These are phyloP conservation scores for Arctia plantaginis DNA, from an alignment of 2,888 invertebrate species.

Conservation along the genomic window DNA sequence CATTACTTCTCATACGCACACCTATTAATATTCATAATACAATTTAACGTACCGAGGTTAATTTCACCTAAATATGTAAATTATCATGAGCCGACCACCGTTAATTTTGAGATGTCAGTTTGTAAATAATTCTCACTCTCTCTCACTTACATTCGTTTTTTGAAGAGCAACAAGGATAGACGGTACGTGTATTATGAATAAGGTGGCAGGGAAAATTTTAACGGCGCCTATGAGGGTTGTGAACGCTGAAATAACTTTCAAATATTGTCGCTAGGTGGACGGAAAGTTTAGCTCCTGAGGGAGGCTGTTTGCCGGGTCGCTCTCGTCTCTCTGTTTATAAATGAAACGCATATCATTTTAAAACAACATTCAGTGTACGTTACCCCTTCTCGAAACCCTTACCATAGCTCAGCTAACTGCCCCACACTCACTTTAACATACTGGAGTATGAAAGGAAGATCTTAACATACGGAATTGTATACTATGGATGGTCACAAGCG, in stretches of 20 bases:
- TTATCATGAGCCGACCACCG: constrained; percentile 87
- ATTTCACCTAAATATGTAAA: constrained; percentile 87
- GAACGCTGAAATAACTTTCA: constrained; percentile 87
- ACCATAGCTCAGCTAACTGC: constrained; percentile 44
- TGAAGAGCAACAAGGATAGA: constrained; percentile 61
- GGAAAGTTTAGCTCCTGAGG: constrained; percentile 84
- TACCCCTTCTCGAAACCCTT: constrained; percentile 46
- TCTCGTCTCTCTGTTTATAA: constrained; percentile 82
- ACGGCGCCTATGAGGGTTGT: constrained; percentile 87
- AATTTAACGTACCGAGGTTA: constrained; percentile 86
- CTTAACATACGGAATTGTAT: constrained; percentile 18
- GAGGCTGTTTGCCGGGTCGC: constrained; percentile 80
- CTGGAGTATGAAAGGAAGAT: constrained; percentile 26
- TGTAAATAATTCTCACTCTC: constrained; percentile 75
- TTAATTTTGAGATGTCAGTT: constrained; percentile 85
- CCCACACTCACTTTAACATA: not conserved
- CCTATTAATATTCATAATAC: constrained; percentile 87
- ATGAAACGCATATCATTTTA: constrained; percentile 83
- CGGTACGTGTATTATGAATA: constrained; percentile 82
- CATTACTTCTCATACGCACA: constrained; percentile 70
- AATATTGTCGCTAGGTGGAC: constrained; percentile 87
- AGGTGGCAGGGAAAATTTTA: constrained; percentile 86
- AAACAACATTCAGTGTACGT: constrained; percentile 68
- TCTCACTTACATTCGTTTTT: constrained; percentile 49
- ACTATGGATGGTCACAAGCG: constrained; percentile 42